These are phyloP conservation scores for Sycophila texana DNA, from an alignment of 2,888 invertebrate genomes.

Conservation along the genomic window DNA sequence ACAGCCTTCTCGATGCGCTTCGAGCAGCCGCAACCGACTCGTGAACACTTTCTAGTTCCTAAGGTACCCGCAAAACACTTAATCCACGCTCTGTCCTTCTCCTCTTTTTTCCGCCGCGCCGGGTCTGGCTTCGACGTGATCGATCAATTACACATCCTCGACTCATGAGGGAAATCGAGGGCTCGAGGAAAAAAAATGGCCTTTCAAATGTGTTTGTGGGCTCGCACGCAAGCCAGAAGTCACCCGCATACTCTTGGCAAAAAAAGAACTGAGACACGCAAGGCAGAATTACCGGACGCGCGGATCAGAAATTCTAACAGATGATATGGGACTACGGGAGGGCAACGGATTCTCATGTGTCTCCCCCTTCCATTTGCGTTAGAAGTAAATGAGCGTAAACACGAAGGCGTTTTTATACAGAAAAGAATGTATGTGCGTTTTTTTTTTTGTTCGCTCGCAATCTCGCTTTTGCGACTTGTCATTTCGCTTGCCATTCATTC, in stretches of 20 bases:
- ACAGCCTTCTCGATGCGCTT: constrained; percentile 61
- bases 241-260: constrained; percentile 25
- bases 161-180: constrained; percentile 1
- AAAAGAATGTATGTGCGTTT: constrained; percentile 11
- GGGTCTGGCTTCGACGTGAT: constrained; percentile 28
- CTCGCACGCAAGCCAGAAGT: constrained; percentile 1
- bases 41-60: constrained; percentile 72
- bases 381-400: constrained; percentile 18
- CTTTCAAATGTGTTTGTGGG: background rate
- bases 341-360: constrained; percentile 14
- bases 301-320: constrained; percentile 24
- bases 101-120: background rate
- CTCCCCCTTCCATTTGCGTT: constrained; percentile 3
- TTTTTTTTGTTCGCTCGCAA: background rate
- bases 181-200: background rate
- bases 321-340: constrained; percentile 7
- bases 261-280: background rate
- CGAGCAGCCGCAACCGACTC: constrained; percentile 71
- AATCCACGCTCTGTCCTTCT: background rate
- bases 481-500: constrained; percentile 18
- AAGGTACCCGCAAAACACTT: constrained; percentile 64
- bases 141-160: constrained; percentile 13
- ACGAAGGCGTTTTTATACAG: constrained; percentile 9
- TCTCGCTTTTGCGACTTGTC: constrained; percentile 9
- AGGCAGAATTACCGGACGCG: constrained; percentile 16